These are phyloP conservation scores for Erythrocercus mccallii DNA, from an alignment of 2,113 vertebrate genomes.

Conservation along the genomic window DNA sequence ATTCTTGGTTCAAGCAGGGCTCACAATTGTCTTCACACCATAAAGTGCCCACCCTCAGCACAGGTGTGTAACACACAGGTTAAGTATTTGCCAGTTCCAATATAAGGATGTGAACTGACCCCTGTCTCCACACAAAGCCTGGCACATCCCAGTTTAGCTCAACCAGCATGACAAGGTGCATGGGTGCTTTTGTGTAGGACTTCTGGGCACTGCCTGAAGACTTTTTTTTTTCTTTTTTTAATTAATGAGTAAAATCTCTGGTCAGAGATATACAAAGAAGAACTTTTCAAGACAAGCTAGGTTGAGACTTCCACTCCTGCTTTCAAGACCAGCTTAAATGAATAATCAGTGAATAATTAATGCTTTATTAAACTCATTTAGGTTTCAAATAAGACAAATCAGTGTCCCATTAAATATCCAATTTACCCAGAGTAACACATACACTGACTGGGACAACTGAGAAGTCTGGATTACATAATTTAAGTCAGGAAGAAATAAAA, in stretches of 20 bases:
- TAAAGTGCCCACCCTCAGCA: neutral
- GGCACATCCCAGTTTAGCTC: neutral
- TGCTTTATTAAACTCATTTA: neutral
- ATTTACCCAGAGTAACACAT: neutral
- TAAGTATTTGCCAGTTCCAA: neutral
- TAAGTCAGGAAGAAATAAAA: neutral
- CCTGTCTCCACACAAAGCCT: neutral
- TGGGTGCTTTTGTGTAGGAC: neutral
- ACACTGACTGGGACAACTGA: neutral
- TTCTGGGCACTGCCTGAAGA: neutral
- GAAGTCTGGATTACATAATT: neutral
- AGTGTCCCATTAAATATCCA: neutral
- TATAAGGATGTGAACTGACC: neutral
- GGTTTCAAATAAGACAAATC: neutral
- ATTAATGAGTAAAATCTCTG: neutral
- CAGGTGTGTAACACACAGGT: fast-evolving
- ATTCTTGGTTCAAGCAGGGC: neutral
- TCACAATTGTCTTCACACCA: neutral
- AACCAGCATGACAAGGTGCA: neutral
- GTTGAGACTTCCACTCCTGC: neutral
- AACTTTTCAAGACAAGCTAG: neutral
- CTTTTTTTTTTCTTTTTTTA: neutral
- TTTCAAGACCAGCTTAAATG: neutral
- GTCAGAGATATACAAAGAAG: neutral
- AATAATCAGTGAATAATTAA: neutral